These are phyloP conservation scores for Metellina segmentata DNA, from an alignment of 2,888 invertebrate species.

Conservation along the genomic window DNA sequence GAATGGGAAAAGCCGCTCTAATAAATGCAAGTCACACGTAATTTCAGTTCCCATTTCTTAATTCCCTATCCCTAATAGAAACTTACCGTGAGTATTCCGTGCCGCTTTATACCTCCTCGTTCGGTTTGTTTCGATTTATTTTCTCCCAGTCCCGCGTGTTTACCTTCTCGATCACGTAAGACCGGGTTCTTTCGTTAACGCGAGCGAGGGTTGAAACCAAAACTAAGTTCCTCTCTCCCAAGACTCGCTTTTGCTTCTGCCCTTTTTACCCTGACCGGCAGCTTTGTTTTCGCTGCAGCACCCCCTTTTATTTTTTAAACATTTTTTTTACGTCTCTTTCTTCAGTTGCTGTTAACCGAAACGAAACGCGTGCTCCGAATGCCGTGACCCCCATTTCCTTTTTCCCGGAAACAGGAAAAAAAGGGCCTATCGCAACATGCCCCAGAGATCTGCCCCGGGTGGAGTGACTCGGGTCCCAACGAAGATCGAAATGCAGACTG, in stretches of 20 bases:
- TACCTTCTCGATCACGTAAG: constrained; percentile 46
- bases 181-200: constrained; percentile 49
- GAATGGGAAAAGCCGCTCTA: not conserved
- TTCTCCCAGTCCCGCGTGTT: constrained; percentile 16
- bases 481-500: not conserved
- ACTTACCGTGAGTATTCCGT: constrained; percentile 23
- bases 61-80: constrained; percentile 16
- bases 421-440: not conserved
- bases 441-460: not conserved
- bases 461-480: not conserved
- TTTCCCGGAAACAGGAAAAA: not conserved
- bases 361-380: constrained; percentile 53
- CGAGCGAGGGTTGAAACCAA: constrained; percentile 29
- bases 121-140: constrained; percentile 9
- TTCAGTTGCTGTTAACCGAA: constrained; percentile 50
- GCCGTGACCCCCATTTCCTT: not conserved
- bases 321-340: constrained; percentile 34
- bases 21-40: constrained; percentile 8
- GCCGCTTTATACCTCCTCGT: not conserved
- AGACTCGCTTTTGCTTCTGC: not conserved
- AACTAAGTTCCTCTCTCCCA: constrained; percentile 32
- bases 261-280: constrained; percentile 37
- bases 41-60: constrained; percentile 14
- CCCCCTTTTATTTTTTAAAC: not conserved
- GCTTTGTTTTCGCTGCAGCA: constrained; percentile 48